These are phyloP conservation scores for Thalassophryne amazonica DNA, from an alignment of 2,797 vertebrate genomes.

Conservation along the genomic window DNA sequence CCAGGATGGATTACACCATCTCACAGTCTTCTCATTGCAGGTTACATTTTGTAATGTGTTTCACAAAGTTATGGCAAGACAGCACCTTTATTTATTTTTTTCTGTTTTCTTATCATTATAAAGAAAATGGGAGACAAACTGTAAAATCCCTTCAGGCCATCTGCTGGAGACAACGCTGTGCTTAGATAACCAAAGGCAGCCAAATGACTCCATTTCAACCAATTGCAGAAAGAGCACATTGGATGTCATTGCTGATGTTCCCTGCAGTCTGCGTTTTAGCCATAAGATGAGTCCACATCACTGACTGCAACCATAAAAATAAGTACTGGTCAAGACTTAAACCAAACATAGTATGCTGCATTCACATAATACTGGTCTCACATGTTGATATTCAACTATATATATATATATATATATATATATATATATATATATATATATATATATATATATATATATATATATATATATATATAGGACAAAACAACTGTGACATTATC, in stretches of 20 bases:
- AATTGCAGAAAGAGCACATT: constrained; percentile 43
- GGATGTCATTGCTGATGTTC: constrained; percentile 27
- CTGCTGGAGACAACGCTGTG: constrained; percentile 41
- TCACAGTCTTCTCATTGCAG: constrained; percentile 43
- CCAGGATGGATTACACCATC: constrained; percentile 46
- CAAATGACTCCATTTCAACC: constrained; percentile 55
- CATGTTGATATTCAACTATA: too few species aligned
- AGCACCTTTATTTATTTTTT: too few species aligned
- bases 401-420: too few species aligned
- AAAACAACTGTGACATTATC: too few species aligned
- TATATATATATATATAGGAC: too few species aligned
- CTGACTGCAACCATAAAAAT: constrained; percentile 3
- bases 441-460: too few species aligned
- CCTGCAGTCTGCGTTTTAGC: constrained; percentile 20
- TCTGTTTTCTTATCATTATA: constrained; percentile 50
- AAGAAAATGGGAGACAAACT: constrained; percentile 20
- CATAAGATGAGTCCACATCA: constrained; percentile 10
- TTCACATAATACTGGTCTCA: too few species aligned
- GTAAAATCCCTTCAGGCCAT: constrained; percentile 35
- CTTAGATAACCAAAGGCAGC: constrained; percentile 36
- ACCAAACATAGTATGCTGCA: not conserved
- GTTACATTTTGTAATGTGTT: constrained; percentile 16
- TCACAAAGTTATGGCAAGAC: constrained; percentile 15
- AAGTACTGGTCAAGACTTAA: not conserved
- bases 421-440: too few species aligned